Base-by-base conservation (phyloP, 2,113 vertebrate species). In the Sterrhoptilus dennistouni region DNA sequence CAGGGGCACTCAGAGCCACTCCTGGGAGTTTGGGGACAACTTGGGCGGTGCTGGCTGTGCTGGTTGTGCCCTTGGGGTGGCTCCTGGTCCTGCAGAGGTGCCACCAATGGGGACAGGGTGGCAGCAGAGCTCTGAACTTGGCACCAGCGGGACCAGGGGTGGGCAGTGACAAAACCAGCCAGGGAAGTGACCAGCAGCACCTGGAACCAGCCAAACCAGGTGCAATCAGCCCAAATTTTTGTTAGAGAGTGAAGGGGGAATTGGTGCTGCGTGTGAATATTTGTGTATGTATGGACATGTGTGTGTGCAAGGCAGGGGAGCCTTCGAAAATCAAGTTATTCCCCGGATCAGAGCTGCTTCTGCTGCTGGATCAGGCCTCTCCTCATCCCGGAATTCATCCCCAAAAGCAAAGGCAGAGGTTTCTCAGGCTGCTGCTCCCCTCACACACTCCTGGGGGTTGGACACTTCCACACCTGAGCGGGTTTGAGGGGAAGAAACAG, bases 281-380 rank as follows among this genome's bases (percentile, higher is more conserved):
- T 2, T 4, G 2, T 9, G 38, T 23, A 0, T 10, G 1, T 3
- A 1, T 0, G 8, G 11, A 6, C 2, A 2, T 6, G 16, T 12
- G 44, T 1, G 10, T 0, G 33, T 13, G 7, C 9, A 3, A 18
- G 66, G 57, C 49, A 35, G 2, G 2, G 60, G 24, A 63, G 21
- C 13, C 45, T 19, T 12, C 16, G 61, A 11, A 70, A 47, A 23
- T 12, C 9, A 2, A 31, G 6, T 4, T 28, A 6, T 29, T 25
- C 15, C 3, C 2, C 0, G 29, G n/a, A 2, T 28, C 60, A 36
- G 64, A 74, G 54, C 76, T 4, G 7, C 31, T 28, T 25, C 36
- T 49, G 27, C 6, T 4, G 3, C 66, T n/a, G 27, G 45, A 36
- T 24, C 50, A 13, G 40, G 50, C 21, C 21, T 54, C 60, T 57